These are phyloP conservation scores for Ceratotherium simum DNA, from an alignment of 2,113 vertebrate genomes.

Conservation along the genomic window DNA sequence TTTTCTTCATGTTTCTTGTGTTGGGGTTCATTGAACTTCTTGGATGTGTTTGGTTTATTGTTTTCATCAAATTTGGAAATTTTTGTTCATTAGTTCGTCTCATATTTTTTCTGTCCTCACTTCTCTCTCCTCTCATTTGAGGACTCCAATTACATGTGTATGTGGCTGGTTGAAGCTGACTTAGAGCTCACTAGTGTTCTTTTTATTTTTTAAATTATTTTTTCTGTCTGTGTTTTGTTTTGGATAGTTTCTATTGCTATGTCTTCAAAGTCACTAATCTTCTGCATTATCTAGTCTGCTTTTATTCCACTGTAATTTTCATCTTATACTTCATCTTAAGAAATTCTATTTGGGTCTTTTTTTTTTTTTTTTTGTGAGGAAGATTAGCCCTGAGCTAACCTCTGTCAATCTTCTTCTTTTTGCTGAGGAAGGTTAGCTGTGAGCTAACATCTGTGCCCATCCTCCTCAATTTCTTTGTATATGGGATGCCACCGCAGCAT, in stretches of 20 bases:
- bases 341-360: no score
- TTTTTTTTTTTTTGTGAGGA: no score
- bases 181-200: background rate
- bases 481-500: no score
- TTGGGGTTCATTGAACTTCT: background rate
- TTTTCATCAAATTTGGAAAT: background rate
- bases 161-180: background rate
- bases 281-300: background rate
- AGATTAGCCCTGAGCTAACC: no score
- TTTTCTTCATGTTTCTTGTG: background rate
- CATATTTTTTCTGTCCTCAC: background rate
- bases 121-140: background rate
- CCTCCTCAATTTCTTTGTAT: no score
- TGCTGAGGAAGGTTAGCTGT: no score
- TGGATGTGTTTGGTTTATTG: background rate
- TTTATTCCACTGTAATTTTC: conserved; percentile 13
- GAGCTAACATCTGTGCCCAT: no score
- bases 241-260: background rate
- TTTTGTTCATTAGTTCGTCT: background rate
- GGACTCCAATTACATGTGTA: background rate
- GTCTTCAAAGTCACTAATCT: background rate
- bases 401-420: no score
- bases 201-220: background rate
- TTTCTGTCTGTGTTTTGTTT: background rate
- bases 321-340: background rate